Evolutionary conservation across 2,113 vertebrate genomes (phyloP).

Genomic region (Sinocyclocheilus anshuiensis): DNA sequence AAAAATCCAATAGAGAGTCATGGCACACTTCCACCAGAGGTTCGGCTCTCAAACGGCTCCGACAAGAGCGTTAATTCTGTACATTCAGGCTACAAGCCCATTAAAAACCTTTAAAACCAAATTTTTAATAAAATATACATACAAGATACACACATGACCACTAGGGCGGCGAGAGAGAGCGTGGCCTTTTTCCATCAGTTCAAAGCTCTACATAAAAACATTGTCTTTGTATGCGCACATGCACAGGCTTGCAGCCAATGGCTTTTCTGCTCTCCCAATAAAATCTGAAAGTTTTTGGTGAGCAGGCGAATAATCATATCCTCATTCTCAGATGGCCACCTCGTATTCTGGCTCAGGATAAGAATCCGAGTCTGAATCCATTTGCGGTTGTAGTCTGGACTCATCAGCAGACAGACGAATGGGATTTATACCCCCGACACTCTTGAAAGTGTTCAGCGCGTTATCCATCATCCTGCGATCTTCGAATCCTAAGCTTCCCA

Average conservation of each 20-base stretch:
- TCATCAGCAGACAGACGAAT: slow-evolving; percentile 69
- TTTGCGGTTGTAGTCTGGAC: slow-evolving; percentile 36
- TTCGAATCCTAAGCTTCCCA: slow-evolving; percentile 72
- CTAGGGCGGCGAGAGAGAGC: background rate
- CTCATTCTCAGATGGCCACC: slow-evolving; percentile 36
- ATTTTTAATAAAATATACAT: background rate
- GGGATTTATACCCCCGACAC: slow-evolving; percentile 62
- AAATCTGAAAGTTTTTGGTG: background rate
- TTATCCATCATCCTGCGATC: slow-evolving; percentile 77
- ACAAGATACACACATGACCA: background rate
- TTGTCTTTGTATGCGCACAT: background rate
- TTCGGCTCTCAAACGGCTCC: background rate
- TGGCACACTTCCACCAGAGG: background rate
- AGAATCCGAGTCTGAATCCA: background rate
- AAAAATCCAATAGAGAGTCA: background rate
- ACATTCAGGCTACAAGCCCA: background rate
- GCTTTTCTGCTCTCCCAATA: background rate
- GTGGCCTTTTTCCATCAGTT: background rate
- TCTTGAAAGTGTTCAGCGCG: slow-evolving; percentile 83
- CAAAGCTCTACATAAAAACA: background rate
- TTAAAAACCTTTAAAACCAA: background rate
- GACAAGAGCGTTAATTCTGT: background rate
- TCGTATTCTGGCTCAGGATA: slow-evolving; percentile 49
- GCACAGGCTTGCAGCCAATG: background rate
- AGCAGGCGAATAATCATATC: background rate